Conservation (phyloP, 2,113 vertebrate genomes). For the Oryzias melastigma region DNA sequence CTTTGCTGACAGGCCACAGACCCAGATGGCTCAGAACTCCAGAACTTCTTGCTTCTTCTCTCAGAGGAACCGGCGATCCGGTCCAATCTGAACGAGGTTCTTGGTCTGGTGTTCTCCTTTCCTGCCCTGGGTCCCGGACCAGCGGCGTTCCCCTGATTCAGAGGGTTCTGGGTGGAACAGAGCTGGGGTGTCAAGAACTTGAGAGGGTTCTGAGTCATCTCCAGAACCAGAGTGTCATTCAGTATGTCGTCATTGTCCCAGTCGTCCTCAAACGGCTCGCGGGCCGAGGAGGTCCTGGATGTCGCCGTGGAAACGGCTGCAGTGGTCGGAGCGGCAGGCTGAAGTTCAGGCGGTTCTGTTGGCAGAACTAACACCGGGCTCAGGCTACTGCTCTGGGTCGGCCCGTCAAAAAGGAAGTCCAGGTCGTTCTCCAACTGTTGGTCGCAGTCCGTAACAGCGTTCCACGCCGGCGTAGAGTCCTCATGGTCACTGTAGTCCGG, state of each 20-base stretch:
- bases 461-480: accelerated
- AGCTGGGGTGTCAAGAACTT: constrained; percentile 43
- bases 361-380: constrained; percentile 71
- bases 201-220: constrained; percentile 82
- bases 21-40: background rate
- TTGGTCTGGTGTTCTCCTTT: constrained; percentile 16
- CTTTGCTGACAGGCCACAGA: background rate
- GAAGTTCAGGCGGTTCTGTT: constrained; percentile 9
- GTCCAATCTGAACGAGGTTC: constrained; percentile 35
- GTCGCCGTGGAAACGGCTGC: background rate
- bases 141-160: background rate
- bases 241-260: constrained; percentile 83
- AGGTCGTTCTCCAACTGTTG: constrained; percentile 76
- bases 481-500: background rate
- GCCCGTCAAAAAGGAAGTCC: constrained; percentile 84
- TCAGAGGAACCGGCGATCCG: constrained; percentile 38
- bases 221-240: constrained; percentile 81
- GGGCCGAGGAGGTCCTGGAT: accelerated
- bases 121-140: background rate
- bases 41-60: background rate
- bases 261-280: constrained; percentile 78
- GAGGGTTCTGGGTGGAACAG: constrained; percentile 57
- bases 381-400: constrained; percentile 81
- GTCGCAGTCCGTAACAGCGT: constrained; percentile 18
- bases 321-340: background rate